Evolutionary conservation across 2,113 vertebrate genomes (phyloP).

Genomic region (Zosterops japonicus): DNA sequence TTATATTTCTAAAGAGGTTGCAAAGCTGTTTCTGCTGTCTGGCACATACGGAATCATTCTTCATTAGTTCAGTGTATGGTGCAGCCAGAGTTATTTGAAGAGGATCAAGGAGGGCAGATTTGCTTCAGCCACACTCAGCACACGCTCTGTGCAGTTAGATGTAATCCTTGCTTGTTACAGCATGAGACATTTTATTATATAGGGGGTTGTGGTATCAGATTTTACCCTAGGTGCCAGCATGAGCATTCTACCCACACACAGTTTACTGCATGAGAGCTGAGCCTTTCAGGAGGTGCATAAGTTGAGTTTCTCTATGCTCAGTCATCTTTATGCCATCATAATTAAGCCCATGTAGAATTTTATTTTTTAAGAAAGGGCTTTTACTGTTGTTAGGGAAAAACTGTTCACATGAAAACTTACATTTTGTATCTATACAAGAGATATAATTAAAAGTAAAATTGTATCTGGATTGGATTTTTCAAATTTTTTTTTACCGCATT

Average conservation of each 20-base stretch:
- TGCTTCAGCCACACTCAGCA: background rate
- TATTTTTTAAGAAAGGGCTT: background rate
- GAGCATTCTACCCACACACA: background rate
- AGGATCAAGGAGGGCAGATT: background rate
- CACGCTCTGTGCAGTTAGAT: background rate
- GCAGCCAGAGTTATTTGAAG: background rate
- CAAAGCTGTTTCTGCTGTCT: background rate
- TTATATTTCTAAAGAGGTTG: background rate
- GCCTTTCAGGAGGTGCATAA: background rate
- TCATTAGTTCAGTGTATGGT: background rate
- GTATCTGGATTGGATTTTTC: background rate
- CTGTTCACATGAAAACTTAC: rapidly evolving
- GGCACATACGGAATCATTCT: rapidly evolving
- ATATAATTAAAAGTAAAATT: background rate
- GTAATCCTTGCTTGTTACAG: background rate
- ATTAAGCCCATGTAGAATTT: background rate
- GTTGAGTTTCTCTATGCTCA: background rate
- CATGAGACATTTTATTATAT: background rate
- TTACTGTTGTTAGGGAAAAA: background rate
- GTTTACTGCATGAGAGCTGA: background rate
- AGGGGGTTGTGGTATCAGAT: background rate
- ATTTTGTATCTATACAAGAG: background rate
- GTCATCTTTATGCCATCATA: background rate
- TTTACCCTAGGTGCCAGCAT: background rate
- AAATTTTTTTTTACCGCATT: background rate